These are phyloP conservation scores for Hirtodrosophila alboralis DNA, from an alignment of 2,888 invertebrate genomes.

Conservation along the genomic window DNA sequence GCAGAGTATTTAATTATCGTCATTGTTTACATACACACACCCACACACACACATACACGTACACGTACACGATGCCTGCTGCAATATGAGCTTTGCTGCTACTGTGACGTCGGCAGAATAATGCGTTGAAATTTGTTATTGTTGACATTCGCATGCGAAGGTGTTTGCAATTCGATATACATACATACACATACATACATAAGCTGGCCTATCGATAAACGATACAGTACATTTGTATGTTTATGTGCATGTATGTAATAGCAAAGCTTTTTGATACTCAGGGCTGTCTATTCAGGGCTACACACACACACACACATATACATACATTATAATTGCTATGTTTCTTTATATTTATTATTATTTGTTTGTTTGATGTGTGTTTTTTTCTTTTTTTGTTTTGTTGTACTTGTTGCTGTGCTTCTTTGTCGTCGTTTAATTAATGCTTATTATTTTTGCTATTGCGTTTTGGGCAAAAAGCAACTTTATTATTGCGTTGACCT, in stretches of 20 bases:
- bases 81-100: conserved; percentile 3
- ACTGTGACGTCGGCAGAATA: conserved; percentile 1
- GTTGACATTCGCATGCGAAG: neutral
- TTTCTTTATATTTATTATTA: conserved; percentile 1
- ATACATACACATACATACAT: too few species aligned
- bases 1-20: too few species aligned
- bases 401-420: conserved; percentile 1
- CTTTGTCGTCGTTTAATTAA: conserved; percentile 44
- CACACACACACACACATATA: neutral
- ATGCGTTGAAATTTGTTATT: conserved; percentile 6
- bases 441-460: conserved; percentile 47
- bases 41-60: conserved; percentile 6
- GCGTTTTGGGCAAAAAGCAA: conserved; percentile 39
- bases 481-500: conserved; percentile 53
- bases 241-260: neutral
- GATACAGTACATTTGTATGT: neutral
- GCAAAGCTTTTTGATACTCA: too few species aligned
- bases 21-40: too few species aligned
- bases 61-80: neutral
- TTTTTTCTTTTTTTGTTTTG: conserved; percentile 11
- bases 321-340: conserved; percentile 11
- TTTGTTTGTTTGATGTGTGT: neutral
- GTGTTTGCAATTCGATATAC: neutral
- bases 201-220: too few species aligned
- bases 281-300: neutral